phyloP scores from a whole-genome alignment of 2,888 invertebrate genomes.

The Limenitis camilla region DNA sequence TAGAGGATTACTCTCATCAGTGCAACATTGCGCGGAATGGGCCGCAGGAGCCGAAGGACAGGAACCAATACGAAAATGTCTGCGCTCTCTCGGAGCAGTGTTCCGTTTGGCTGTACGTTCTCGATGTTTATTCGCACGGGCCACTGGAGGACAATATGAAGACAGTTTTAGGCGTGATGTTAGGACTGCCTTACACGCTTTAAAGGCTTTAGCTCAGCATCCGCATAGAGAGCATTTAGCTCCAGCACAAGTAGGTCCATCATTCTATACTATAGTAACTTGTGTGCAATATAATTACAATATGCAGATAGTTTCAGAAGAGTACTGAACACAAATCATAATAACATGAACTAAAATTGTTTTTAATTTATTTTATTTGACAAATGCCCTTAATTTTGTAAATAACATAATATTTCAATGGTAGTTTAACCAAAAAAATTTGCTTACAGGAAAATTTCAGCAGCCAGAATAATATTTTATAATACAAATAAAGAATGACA shows the following conservation, averaged over 20 bases:
- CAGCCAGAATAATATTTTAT: too few relatives aligned
- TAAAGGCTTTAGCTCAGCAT: constrained; percentile 81
- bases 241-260: constrained; percentile 78
- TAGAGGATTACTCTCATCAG: constrained; percentile 89
- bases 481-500: too few relatives aligned
- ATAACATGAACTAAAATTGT: too few relatives aligned
- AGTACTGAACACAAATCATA: too few relatives aligned
- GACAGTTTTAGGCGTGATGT: constrained; percentile 90
- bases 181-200: constrained; percentile 84
- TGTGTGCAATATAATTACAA: too few relatives aligned
- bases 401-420: too few relatives aligned
- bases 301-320: too few relatives aligned
- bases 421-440: too few relatives aligned
- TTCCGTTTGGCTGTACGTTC: constrained; percentile 95
- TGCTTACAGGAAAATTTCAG: too few relatives aligned
- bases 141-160: constrained; percentile 91
- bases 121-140: constrained; percentile 85
- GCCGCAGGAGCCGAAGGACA: constrained; percentile 90
- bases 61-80: constrained; percentile 92
- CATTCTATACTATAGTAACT: neutral
- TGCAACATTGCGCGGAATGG: constrained; percentile 92
- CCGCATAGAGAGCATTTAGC: constrained; percentile 83
- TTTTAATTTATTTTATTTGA: too few relatives aligned
- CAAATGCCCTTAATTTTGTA: too few relatives aligned
- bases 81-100: constrained; percentile 92